A percentile compares a stretch with the other conserved stretches of the same genome.
These are phyloP conservation scores for Ceuthmochares aereus DNA, from an alignment of 2,113 vertebrate genomes.

Conservation along the genomic window DNA sequence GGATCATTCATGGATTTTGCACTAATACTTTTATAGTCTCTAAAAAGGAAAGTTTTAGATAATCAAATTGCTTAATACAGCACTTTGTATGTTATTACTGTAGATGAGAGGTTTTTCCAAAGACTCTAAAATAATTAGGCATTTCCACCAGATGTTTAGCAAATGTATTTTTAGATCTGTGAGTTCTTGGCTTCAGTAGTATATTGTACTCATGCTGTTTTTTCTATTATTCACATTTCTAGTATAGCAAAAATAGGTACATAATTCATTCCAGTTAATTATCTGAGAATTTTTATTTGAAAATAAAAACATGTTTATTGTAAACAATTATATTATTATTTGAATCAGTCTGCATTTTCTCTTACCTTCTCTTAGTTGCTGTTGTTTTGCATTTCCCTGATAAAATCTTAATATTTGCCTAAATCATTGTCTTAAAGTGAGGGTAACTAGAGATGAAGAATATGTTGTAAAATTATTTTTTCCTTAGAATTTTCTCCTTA, in stretches of 20 bases:
- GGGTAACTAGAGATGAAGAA: not conserved
- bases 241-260: not conserved
- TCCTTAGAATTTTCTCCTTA: not conserved
- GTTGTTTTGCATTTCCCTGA: not conserved
- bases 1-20: not conserved
- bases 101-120: not conserved
- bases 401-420: not conserved
- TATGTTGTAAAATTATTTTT: not conserved
- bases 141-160: not conserved
- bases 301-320: not conserved
- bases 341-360: not conserved
- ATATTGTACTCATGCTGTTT: not conserved
- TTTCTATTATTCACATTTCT: not conserved
- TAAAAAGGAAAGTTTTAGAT: not conserved
- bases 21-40: not conserved
- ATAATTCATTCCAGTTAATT: not conserved
- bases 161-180: not conserved
- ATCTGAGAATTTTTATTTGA: not conserved
- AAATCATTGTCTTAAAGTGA: not conserved
- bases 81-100: not conserved
- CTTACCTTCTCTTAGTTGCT: not conserved
- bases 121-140: not conserved
- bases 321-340: not conserved
- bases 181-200: not conserved
- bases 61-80: not conserved